Conservation (phyloP, 2,113 vertebrate species). For the Colossoma macropomum region DNA sequence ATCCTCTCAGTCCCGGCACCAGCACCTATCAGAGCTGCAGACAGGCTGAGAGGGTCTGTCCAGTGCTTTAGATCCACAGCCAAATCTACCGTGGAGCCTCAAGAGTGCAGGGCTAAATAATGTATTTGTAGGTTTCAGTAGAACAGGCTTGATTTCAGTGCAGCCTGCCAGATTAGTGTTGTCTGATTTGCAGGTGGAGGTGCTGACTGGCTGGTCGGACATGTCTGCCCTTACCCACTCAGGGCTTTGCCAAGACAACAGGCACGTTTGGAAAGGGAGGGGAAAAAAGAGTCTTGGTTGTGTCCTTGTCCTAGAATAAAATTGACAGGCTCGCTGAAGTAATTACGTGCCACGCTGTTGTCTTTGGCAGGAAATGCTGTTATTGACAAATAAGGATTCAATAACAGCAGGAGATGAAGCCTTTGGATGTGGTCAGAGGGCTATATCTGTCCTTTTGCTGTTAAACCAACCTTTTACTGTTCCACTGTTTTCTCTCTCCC, state of each 20-base stretch:
- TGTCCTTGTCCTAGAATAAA: conserved; percentile 68
- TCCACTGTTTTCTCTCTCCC: conserved; percentile 30
- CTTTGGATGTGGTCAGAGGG: conserved; percentile 67
- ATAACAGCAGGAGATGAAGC: conserved; percentile 76
- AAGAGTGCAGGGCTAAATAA: conserved; percentile 71
- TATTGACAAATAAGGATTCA: conserved; percentile 78
- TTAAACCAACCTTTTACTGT: not conserved
- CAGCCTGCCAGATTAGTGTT: conserved; percentile 71
- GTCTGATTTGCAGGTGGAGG: conserved; percentile 76
- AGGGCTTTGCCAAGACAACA: conserved; percentile 60
- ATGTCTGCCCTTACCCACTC: conserved; percentile 63
- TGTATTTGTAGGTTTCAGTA: conserved; percentile 66
- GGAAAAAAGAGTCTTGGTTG: conserved; percentile 55
- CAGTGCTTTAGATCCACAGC: not conserved
- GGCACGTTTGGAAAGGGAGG: conserved; percentile 48
- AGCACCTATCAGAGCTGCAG: conserved; percentile 17
- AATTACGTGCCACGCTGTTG: conserved; percentile 78
- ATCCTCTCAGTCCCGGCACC: not conserved
- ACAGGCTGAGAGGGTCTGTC: not conserved
- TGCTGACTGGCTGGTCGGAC: conserved; percentile 58
- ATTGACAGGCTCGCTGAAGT: conserved; percentile 75
- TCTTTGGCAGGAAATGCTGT: conserved; percentile 79
- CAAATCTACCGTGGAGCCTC: conserved; percentile 57
- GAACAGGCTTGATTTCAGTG: conserved; percentile 61
- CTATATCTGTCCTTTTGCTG: conserved; percentile 34